A percentile compares a stretch with the other conserved stretches of the same genome.
phyloP scores from a whole-genome alignment of 2,113 vertebrate genomes.

The Leptodactylus fuscus region DNA sequence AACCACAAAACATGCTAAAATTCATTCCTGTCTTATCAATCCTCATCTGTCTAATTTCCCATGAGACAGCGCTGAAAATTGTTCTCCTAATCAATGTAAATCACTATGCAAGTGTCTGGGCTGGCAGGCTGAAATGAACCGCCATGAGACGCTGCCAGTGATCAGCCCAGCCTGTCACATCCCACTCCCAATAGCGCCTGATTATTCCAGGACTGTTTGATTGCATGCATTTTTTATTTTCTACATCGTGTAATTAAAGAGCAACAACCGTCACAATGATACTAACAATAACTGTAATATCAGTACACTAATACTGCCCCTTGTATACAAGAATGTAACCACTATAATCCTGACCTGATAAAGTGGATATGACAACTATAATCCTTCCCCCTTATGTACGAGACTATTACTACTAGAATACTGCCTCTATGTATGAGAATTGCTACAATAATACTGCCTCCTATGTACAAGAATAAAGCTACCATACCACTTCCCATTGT shows the following conservation, averaged over 20 bases:
- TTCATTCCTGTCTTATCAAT: constrained; percentile 29
- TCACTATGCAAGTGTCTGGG: background rate
- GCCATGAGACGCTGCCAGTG: background rate
- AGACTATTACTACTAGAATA: background rate
- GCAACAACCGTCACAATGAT: background rate
- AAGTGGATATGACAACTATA: too few relatives aligned
- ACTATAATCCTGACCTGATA: too few relatives aligned
- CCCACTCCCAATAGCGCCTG: background rate
- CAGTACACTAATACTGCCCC: background rate
- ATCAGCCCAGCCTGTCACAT: background rate
- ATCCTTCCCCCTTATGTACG: too few relatives aligned
- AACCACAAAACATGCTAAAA: constrained; percentile 23
- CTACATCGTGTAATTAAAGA: background rate
- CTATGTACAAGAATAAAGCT: background rate
- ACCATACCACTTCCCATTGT: background rate
- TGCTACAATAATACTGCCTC: background rate
- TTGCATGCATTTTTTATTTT: background rate
- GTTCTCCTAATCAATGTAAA: constrained; percentile 49
- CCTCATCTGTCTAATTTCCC: constrained; percentile 50
- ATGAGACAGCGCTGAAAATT: constrained; percentile 32
- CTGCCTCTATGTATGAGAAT: background rate
- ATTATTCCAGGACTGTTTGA: constrained; percentile 5
- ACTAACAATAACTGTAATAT: background rate
- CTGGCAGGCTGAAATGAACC: background rate
- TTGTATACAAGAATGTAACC: too few relatives aligned